Evolutionary conservation across 2,888 invertebrate genomes (phyloP).

Genomic region (Cetonia aurata): DNA sequence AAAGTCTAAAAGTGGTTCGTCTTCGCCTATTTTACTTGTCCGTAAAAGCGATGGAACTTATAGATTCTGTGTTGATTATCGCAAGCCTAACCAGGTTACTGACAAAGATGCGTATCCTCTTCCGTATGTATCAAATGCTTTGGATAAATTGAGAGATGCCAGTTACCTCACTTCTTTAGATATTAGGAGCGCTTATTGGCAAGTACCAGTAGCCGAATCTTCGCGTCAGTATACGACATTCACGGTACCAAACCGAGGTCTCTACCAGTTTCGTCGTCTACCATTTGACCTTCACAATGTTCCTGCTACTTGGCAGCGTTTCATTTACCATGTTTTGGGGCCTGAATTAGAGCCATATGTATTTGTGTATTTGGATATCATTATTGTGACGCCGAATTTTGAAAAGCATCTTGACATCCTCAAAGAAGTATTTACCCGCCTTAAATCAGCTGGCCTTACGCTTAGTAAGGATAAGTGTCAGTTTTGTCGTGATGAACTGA

Average conservation of each 20-base stretch:
- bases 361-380: constrained; percentile 52
- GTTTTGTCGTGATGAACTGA: constrained; percentile 52
- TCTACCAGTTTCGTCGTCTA: constrained; percentile 56
- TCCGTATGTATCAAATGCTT: constrained; percentile 43
- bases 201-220: constrained; percentile 45
- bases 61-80: constrained; percentile 52
- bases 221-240: constrained; percentile 54
- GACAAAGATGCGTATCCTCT: constrained; percentile 48
- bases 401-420: constrained; percentile 46
- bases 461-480: constrained; percentile 53
- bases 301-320: constrained; percentile 56
- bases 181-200: constrained; percentile 49
- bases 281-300: constrained; percentile 56
- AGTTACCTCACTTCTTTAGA: constrained; percentile 47
- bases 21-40: constrained; percentile 48
- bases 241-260: constrained; percentile 53
- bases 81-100: constrained; percentile 47
- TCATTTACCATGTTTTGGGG: constrained; percentile 55
- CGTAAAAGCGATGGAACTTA: constrained; percentile 47
- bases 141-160: constrained; percentile 48
- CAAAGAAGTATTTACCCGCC: constrained; percentile 41
- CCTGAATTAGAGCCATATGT: constrained; percentile 49
- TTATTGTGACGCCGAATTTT: constrained; percentile 47
- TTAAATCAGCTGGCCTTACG: constrained; percentile 48
- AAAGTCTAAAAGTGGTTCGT: constrained; percentile 49